phyloP scores from a whole-genome alignment of 2,113 vertebrate species.

The Pseudorectes ferrugineus region DNA sequence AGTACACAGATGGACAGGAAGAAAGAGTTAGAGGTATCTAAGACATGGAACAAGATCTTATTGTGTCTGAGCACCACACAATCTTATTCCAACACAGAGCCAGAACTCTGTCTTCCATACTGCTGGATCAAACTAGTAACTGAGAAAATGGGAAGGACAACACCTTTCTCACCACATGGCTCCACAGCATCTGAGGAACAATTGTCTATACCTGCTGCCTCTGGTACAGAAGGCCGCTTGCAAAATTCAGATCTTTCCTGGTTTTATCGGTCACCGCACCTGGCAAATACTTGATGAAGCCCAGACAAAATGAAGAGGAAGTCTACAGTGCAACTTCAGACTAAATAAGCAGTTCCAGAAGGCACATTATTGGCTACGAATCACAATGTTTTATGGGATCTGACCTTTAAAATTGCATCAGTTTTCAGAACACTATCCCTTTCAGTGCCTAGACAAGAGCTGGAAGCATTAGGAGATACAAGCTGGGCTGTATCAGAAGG shows the following conservation, averaged over 20 bases:
- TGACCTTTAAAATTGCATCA: conserved; percentile 23
- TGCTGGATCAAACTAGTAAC: background rate
- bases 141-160: background rate
- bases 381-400: background rate
- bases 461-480: background rate
- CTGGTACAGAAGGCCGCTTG: background rate
- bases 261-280: background rate
- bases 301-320: background rate
- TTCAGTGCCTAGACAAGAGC: background rate
- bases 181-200: background rate
- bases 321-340: background rate
- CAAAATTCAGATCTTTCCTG: background rate
- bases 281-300: background rate
- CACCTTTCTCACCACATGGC: background rate
- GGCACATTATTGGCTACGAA: background rate
- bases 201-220: background rate
- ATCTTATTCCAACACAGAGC: background rate
- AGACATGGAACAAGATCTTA: background rate
- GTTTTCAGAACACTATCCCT: background rate
- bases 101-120: background rate
- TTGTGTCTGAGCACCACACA: background rate
- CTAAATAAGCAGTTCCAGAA: background rate
- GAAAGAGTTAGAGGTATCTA: background rate
- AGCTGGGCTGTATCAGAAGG: background rate
- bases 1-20: background rate